Evolutionary conservation across 1,140 invertebrate genomes (phyloP), one percentile per base, ranked within the genome.

Genomic region (Drosophila suzukii): DNA sequence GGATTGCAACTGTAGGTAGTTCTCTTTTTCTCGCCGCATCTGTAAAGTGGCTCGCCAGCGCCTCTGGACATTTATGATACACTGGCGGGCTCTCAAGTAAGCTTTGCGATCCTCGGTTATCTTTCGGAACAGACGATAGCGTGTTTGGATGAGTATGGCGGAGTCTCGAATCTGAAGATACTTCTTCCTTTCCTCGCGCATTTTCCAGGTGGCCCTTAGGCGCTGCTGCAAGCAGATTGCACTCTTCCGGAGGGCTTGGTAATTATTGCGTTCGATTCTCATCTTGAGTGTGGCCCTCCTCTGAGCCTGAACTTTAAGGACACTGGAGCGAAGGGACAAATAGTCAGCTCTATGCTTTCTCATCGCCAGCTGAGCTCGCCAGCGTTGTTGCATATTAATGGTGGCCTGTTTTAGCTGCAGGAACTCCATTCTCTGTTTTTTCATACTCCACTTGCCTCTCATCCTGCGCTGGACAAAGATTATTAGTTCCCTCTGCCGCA

Each of bases 361-460:
- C 61, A 70, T 71, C 13, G 71, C 12, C 44, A 90, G 90, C 34
- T 77, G 80, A 8, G 92, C 93, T 79, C 93, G 92, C 77, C 93
- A 94, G 24, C 72, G 72, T 43, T 92, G 92, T 62, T 94, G 94
- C 13, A 95, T 75, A 3, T 67, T 68, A 0, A 93, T 60, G 0
- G 86, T 82, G 6, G 92, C 70, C 3, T 58, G 71, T 59, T 79
- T 92, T 1, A 93, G 62, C 39, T 79, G 15, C 8, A 58, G 44
- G 51, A 78, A 92, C 24, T 74, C 43, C 6, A 49, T 17, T 0
- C 68, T 41, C 3, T 68, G 61, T 6, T 62, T 41, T 30, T 51
- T 46, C 78, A 81, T 91, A 7, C 58, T 51, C 71, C 71, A 78
- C 34, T 79, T 81, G 11, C 79, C 71, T 38, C 92, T 75, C 72